Base-by-base conservation (phyloP, 1,140 invertebrate genomes). In the Maconellicoccus hirsutus region DNA sequence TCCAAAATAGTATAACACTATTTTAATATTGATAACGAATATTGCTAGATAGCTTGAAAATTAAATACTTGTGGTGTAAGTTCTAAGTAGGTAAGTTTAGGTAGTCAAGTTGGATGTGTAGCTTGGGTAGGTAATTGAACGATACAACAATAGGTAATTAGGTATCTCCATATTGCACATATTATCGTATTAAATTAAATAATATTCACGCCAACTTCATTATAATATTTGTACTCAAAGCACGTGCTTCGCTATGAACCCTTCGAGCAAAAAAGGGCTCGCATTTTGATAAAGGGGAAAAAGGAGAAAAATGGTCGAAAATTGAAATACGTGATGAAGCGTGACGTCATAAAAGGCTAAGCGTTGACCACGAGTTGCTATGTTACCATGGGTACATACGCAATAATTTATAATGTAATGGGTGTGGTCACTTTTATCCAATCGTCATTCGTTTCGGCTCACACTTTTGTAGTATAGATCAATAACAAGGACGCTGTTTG, bases 371-470 rank as follows among this genome's bases (percentile, higher is more conserved):
- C 61, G 61, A 66, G 61, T 66, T 66, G 61, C 61, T 66, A 66
- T 66, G 61, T 26, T 66, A 66, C 61, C 61, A 26, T 66, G 61
- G 61, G 21, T 66, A 25, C 25, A 66, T 26, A 66, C 61, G 61
- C 61, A 26, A 19, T 66, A 66, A 22, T 66, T 66, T 66, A 66
- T 66, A 14, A 26, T 66, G 22, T 66, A 26, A 66, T 66, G 61
- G 61, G 61, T 66, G 61, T 66, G 61, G 61, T 66, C 61, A 66
- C 61, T 66, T 66, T 23, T 66, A 66, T 66, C 61, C 61, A 66
- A 66, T 66, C 61, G 22, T 66, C 25, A 26, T 19, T 16, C 61
- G 25, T 23, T 66, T 66, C 61, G 3, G 61, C 61, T 66, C 25
- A 23, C 61, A 66, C 61, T 66, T 66, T 66, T 26, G 19, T 26